phyloP scores from a whole-genome alignment of 2,888 invertebrate species.

The Eristalis arbustorum region DNA sequence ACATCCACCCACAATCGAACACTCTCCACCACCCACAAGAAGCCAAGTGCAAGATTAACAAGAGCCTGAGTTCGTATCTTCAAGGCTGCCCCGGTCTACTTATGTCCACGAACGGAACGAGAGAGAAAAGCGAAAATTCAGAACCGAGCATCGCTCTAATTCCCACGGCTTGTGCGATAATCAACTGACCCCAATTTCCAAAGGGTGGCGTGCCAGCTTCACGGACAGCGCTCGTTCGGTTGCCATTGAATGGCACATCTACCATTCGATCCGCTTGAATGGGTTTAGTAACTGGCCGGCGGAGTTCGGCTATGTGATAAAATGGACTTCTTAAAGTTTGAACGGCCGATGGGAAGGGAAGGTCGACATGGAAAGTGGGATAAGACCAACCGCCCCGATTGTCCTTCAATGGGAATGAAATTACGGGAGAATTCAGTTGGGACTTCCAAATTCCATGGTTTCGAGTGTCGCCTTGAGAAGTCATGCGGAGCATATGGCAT shows the following conservation, averaged over 20 bases:
- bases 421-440: not conserved
- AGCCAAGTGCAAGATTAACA: not conserved
- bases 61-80: not conserved
- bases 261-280: not conserved
- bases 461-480: not conserved
- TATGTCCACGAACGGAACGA: not conserved
- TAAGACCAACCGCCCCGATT: not conserved
- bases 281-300: not conserved
- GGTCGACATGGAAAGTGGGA: not conserved
- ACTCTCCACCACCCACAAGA: too few species aligned
- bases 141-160: not conserved
- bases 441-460: not conserved
- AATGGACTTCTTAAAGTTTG: not conserved
- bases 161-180: not conserved
- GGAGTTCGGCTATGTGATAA: not conserved
- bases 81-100: not conserved
- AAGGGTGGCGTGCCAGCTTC: not conserved
- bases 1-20: too few species aligned
- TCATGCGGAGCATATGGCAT: too few species aligned
- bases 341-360: not conserved
- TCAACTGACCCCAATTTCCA: not conserved
- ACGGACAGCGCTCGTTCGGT: not conserved
- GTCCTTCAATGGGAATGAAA: not conserved
- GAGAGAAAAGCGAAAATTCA: not conserved
- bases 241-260: not conserved